Percentiles rank a stretch among this genome's conserved stretches.
These are phyloP conservation scores for Pachyrhynchus sulphureomaculatus DNA, from an alignment of 1,140 invertebrate genomes.

Conservation along the genomic window DNA sequence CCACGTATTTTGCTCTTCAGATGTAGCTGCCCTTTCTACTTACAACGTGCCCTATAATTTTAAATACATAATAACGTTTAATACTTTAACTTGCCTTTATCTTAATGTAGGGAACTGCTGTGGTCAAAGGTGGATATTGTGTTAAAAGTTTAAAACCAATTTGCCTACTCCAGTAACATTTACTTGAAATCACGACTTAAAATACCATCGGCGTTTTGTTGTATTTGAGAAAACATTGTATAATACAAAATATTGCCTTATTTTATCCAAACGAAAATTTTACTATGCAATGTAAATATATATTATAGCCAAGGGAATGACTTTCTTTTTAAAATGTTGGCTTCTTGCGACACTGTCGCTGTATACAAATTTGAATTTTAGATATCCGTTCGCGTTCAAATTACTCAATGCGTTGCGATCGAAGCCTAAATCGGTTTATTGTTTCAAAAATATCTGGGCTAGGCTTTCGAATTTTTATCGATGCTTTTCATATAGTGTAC, in stretches of 20 bases:
- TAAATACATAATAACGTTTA: too few species aligned
- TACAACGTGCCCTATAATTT: too few species aligned
- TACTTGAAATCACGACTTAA: conserved; percentile 26
- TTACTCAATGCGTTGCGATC: conserved; percentile 5
- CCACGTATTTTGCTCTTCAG: too few species aligned
- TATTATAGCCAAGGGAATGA: background rate
- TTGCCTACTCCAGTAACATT: conserved; percentile 25
- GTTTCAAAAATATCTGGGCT: conserved; percentile 10
- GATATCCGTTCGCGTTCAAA: background rate
- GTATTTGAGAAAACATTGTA: conserved; percentile 1
- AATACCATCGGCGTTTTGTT: conserved; percentile 25
- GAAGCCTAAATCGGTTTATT: conserved; percentile 4
- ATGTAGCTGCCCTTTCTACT: too few species aligned
- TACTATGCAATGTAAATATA: background rate
- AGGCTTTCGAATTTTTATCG: conserved; percentile 5
- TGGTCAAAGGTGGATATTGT: conserved; percentile 18
- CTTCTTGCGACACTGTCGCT: background rate
- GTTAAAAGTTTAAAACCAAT: conserved; percentile 21
- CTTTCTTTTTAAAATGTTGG: conserved; percentile 1
- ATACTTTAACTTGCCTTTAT: too few species aligned
- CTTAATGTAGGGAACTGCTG: background rate
- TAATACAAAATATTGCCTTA: conserved; percentile 1
- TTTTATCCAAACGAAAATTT: background rate
- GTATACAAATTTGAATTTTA: conserved; percentile 2
- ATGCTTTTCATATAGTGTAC: background rate